Evolutionary conservation across 23 tunicate genomes (phyloP).

Genomic region (Styela clava): DNA sequence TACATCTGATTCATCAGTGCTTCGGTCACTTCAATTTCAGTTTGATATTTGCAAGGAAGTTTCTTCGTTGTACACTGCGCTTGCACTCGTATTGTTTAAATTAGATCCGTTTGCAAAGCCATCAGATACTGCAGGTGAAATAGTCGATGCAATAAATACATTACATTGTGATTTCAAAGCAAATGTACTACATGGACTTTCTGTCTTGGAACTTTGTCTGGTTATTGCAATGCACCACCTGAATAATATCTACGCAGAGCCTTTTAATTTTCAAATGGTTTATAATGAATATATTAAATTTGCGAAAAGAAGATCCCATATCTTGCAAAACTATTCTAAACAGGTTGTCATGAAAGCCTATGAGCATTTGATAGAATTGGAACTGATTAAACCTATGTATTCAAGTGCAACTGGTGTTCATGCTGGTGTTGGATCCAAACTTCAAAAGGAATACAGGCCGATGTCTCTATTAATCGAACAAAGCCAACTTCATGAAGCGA

Average conservation of each 20-base stretch:
- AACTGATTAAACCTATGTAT: constrained; percentile 49
- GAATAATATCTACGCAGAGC: constrained; percentile 47
- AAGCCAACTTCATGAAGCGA: constrained; percentile 55
- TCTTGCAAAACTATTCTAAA: constrained; percentile 59
- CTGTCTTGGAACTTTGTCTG: constrained; percentile 76
- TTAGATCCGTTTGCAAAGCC: constrained; percentile 22
- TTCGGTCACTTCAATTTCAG: constrained; percentile 37
- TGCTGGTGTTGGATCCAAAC: constrained; percentile 24
- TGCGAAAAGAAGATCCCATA: constrained; percentile 53
- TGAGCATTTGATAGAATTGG: constrained; percentile 71
- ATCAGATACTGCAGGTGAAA: constrained; percentile 25
- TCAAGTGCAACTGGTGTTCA: neutral
- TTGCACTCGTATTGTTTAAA: constrained; percentile 29
- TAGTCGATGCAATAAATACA: constrained; percentile 36
- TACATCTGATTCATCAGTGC: constrained; percentile 37
- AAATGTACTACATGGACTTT: constrained; percentile 48
- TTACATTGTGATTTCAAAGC: constrained; percentile 53
- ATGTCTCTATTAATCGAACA: constrained; percentile 55
- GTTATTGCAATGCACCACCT: constrained; percentile 75
- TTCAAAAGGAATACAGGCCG: constrained; percentile 63
- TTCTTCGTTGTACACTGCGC: constrained; percentile 27
- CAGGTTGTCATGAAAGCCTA: constrained; percentile 67
- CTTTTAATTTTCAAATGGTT: constrained; percentile 85
- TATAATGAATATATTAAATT: constrained; percentile 80
- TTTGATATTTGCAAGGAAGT: constrained; percentile 46